Base-by-base conservation (phyloP, 1,140 invertebrate genomes). In the Oscheius sp. region DNA sequence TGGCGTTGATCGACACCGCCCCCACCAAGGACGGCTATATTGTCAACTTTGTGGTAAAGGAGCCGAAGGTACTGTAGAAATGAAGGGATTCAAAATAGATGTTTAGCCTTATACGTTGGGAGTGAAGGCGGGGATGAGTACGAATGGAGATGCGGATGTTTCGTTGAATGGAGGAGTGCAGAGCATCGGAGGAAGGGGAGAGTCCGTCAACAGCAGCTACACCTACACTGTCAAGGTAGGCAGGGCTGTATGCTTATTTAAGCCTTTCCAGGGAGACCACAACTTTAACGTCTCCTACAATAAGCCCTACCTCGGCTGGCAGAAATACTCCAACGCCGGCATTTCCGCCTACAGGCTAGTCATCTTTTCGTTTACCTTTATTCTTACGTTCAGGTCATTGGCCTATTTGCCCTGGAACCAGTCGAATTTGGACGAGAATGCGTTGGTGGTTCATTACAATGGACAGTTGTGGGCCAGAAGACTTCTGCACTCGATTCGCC, bases 301-400 rank as follows among this genome's bases (percentile, higher is more conserved):
- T 20, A 83, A 84, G 58, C 82, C 82, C 1, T 77, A 79, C 13
- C 75, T 83, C 1, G 82, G 82, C 38, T 83, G 82, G 82, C 81
- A 84, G 73, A 66, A 61, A 29, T 83, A 83, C 45, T 66, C 68
- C 18, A 78, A 73, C 58, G 31, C 76, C 7, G 68, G 68, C 29
- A 58, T 55, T 18, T 65, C 72, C 23, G 34, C 80, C 7, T 73
- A 66, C 32, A 67, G 78, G 61, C 29, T n/a, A 29, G 7, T 7
- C 18, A 13, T 32, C 29, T 15, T 63, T 32, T 10, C 23, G 18
- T n/a, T 32, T 63, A 7, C 26, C 18, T 63, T 34, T 23, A 59
- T 13, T 15, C 13, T 13, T n/a, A 23, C 55, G 7, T 68, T 49
- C 15, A 65, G 72, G 15, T 68, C 61, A 10, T 75, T 78, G 26